These are phyloP conservation scores for Pammene fasciana DNA, from an alignment of 2,888 invertebrate species.

Conservation along the genomic window DNA sequence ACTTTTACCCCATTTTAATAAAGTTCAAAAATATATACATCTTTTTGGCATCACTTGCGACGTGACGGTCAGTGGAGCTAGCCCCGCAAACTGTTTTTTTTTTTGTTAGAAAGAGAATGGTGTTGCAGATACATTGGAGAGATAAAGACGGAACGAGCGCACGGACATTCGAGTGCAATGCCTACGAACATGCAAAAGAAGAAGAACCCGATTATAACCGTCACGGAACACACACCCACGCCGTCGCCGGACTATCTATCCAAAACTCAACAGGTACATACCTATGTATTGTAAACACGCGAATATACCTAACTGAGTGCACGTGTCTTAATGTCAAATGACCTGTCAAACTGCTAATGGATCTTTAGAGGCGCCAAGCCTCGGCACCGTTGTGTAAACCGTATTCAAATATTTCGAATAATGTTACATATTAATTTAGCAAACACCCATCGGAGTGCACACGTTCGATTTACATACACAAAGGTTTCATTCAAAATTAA, in stretches of 20 bases:
- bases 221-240: slow-evolving; percentile 97
- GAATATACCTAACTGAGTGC: too few relatives aligned
- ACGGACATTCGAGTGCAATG: slow-evolving; percentile 80
- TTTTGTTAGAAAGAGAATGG: slow-evolving; percentile 11
- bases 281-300: neutral
- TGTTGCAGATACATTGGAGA: slow-evolving; percentile 87
- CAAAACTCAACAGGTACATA: slow-evolving; percentile 84
- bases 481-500: too few relatives aligned
- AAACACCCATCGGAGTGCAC: too few relatives aligned
- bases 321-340: too few relatives aligned
- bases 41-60: neutral
- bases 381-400: too few relatives aligned
- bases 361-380: too few relatives aligned
- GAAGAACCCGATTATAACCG: slow-evolving; percentile 97
- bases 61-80: slow-evolving; percentile 8
- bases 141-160: slow-evolving; percentile 84
- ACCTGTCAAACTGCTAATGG: too few relatives aligned
- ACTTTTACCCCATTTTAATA: too few relatives aligned
- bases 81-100: neutral
- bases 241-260: slow-evolving; percentile 93
- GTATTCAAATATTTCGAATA: too few relatives aligned
- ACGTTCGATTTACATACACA: too few relatives aligned
- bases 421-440: too few relatives aligned
- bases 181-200: slow-evolving; percentile 84
- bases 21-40: too few relatives aligned